Evolutionary conservation across 2,113 vertebrate species (phyloP).

Genomic region (Microtus oregoni): DNA sequence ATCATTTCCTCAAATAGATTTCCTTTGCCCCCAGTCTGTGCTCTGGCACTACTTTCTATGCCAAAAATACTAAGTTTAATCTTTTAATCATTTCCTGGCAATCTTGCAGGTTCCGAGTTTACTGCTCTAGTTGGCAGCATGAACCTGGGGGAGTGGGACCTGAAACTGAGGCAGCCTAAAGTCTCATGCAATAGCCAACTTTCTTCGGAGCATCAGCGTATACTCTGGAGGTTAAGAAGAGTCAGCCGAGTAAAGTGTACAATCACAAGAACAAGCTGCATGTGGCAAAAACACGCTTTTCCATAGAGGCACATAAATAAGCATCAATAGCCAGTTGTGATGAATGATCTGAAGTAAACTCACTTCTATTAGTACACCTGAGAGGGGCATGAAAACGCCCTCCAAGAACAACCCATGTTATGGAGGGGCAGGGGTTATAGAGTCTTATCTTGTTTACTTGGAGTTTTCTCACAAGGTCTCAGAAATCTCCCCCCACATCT

Average conservation of each 20-base stretch:
- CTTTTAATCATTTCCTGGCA: not conserved
- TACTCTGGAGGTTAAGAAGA: not conserved
- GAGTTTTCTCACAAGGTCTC: not conserved
- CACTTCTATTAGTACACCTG: not conserved
- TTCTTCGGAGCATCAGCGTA: not conserved
- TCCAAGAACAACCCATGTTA: not conserved
- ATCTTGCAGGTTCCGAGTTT: not conserved
- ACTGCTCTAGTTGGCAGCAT: not conserved
- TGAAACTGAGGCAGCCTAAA: not conserved
- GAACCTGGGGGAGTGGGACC: not conserved
- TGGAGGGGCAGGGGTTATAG: not conserved
- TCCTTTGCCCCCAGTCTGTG: not conserved
- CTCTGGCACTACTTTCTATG: not conserved
- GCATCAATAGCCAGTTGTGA: not conserved
- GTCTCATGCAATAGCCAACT: not conserved
- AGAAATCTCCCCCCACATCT: not conserved
- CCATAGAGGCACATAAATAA: not conserved
- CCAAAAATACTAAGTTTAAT: not conserved
- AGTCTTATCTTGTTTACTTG: not conserved
- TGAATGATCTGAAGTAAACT: not conserved
- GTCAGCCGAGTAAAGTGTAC: not conserved
- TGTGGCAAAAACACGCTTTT: not conserved
- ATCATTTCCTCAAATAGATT: not conserved
- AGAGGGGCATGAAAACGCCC: no score
- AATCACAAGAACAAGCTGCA: not conserved